Evolutionary conservation across 1,140 invertebrate species (phyloP).

Genomic region (Aphelinus atriplicis): DNA sequence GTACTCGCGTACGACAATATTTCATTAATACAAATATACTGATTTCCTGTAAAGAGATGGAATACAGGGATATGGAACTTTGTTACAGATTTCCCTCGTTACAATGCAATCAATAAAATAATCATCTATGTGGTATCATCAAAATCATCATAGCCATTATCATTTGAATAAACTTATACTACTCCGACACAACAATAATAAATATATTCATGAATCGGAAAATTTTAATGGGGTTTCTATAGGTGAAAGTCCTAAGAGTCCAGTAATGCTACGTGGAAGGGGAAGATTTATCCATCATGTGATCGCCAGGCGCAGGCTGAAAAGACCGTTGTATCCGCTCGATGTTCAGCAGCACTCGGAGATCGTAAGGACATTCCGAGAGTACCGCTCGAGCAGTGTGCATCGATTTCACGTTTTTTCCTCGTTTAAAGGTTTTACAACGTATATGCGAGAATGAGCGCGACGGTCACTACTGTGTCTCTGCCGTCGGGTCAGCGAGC

Average conservation of each 20-base stretch:
- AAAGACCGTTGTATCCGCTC: no score
- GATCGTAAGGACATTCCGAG: background rate
- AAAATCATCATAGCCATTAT: background rate
- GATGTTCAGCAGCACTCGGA: no score
- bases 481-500: conserved; percentile 65
- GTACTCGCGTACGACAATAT: no score
- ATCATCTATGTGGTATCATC: no score
- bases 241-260: conserved; percentile 9
- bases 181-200: conserved; percentile 5
- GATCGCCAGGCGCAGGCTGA: no score
- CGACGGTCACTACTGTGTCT: background rate
- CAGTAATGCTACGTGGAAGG: background rate
- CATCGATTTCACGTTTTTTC: background rate
- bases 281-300: background rate
- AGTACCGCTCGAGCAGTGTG: background rate
- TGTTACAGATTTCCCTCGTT: no score
- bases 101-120: no score
- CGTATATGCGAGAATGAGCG: background rate
- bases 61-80: no score
- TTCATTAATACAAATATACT: no score
- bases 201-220: background rate
- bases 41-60: no score
- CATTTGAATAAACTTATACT: background rate
- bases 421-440: background rate
- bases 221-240: no score